Evolutionary conservation across 1,140 invertebrate genomes (phyloP), one percentile per base, ranked within the genome.

Genomic region (Mylabris phalerata): DNA sequence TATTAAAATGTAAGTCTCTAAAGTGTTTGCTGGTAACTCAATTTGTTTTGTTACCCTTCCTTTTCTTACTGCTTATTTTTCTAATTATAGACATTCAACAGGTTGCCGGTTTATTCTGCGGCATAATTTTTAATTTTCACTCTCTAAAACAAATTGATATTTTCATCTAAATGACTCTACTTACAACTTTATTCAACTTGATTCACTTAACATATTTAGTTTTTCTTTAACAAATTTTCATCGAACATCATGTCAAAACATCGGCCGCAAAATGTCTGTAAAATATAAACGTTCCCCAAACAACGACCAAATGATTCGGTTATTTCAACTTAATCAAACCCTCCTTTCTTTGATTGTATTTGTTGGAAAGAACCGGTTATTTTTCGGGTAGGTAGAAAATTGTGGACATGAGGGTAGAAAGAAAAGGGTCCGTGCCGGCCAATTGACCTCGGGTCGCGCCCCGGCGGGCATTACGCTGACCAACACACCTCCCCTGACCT

Each of bases 401-500:
- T 4, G 6, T 7, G 9, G 9, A 42, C 4, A 10, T n/a, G 4
- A 11, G 9, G 9, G 41, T 40, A 40, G 6, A 7, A 40, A 10
- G 9, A 42, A 42, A 42, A 42, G 65, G 56, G 63, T 48, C 42
- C 61, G 64, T 62, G 63, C 66, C 63, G 69, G 68, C 62, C 70
- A 71, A 72, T 71, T 73, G 71, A 73, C 71, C 71, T 58, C 13
- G 60, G 68, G 70, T 70, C 67, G 69, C 71, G 69, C 70, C 69
- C 66, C 50, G 52, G 50, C 55, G 62, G 54, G 69, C 61, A 67
- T 71, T 68, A 62, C 63, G 67, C 63, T 70, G 71, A 72, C 72
- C 72, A 69, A 64, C 70, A 66, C 66, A 67, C 71, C 71, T 71
- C 72, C 72, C 65, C 68, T 72, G 71, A 72, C 71, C 72, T 72